A percentile compares a stretch with the other conserved stretches of the same genome.
phyloP scores from a whole-genome alignment of 2,797 vertebrate genomes.

The Setipinna tenuifilis region DNA sequence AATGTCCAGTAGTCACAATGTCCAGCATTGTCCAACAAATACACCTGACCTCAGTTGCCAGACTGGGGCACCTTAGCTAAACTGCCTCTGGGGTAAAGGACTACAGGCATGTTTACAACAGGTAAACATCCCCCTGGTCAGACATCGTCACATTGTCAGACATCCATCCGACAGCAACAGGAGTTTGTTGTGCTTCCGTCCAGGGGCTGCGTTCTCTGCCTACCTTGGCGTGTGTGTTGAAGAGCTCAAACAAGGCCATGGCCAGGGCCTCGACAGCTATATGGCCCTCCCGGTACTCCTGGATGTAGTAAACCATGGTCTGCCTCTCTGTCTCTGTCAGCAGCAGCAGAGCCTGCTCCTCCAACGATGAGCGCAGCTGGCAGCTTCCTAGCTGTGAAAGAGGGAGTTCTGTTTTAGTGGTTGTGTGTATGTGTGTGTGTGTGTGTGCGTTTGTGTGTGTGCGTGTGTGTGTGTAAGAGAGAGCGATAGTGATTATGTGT shows the following conservation, averaged over 20 bases:
- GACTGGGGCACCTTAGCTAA: background rate
- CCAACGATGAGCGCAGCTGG: slow-evolving; percentile 51
- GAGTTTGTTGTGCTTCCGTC: too few relatives aligned
- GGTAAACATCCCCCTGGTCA: background rate
- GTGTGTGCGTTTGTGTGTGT: too few relatives aligned
- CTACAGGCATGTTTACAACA: background rate
- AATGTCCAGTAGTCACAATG: background rate
- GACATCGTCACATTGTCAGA: too few relatives aligned
- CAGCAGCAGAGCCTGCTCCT: slow-evolving; percentile 88
- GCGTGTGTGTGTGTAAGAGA: too few relatives aligned
- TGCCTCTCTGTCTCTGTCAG: slow-evolving; percentile 83
- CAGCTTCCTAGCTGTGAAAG: background rate
- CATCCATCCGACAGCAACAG: too few relatives aligned
- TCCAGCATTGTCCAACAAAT: background rate
- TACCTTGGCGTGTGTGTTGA: slow-evolving; percentile 96
- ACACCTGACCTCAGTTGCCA: background rate
- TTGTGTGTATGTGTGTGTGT: too few relatives aligned
- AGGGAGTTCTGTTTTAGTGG: background rate
- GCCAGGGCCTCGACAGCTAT: slow-evolving; percentile 83
- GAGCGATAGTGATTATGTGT: too few relatives aligned
- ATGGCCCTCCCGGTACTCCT: slow-evolving; percentile 86
- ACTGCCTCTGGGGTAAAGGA: background rate
- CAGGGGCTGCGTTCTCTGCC: slow-evolving; percentile 1
- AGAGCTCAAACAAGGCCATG: slow-evolving; percentile 92
- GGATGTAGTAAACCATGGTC: slow-evolving; percentile 92